Conservation (phyloP, 2,888 invertebrate species). For the Thymelicus acteon region DNA sequence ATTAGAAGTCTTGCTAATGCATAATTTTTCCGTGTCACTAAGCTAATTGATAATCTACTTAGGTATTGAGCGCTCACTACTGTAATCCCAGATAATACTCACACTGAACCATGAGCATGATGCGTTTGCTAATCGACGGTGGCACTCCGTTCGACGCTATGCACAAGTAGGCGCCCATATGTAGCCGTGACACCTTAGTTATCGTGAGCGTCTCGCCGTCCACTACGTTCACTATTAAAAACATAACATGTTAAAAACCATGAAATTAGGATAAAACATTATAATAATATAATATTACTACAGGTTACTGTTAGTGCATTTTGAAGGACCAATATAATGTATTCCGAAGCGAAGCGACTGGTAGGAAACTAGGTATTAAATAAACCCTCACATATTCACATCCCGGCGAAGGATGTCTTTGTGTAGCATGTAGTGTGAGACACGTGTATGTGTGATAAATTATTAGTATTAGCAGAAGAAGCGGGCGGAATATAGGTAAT, state of each 20-base stretch:
- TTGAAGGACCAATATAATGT: too few relatives aligned
- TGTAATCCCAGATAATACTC: conserved; percentile 75
- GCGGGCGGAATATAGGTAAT: too few relatives aligned
- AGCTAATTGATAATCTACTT: conserved; percentile 24
- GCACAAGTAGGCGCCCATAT: conserved; percentile 97
- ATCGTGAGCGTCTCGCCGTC: conserved; percentile 94
- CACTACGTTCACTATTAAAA: conserved; percentile 91
- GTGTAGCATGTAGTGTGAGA: too few relatives aligned
- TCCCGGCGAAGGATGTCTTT: too few relatives aligned
- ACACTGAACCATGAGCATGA: conserved; percentile 93
- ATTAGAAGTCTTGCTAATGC: neutral
- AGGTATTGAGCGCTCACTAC: conserved; percentile 24
- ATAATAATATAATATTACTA: too few relatives aligned
- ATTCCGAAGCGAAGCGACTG: too few relatives aligned
- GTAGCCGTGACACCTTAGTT: conserved; percentile 94
- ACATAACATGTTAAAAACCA: conserved; percentile 24
- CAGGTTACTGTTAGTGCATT: too few relatives aligned
- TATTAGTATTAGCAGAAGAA: too few relatives aligned
- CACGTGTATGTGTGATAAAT: too few relatives aligned
- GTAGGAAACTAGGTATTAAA: too few relatives aligned
- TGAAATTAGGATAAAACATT: too few relatives aligned
- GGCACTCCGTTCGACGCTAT: conserved; percentile 97
- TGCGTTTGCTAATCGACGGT: conserved; percentile 94
- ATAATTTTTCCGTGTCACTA: conserved; percentile 24
- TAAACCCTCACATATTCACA: too few relatives aligned